Conservation (phyloP, 2,113 vertebrate species). For the Numenius arquata region DNA sequence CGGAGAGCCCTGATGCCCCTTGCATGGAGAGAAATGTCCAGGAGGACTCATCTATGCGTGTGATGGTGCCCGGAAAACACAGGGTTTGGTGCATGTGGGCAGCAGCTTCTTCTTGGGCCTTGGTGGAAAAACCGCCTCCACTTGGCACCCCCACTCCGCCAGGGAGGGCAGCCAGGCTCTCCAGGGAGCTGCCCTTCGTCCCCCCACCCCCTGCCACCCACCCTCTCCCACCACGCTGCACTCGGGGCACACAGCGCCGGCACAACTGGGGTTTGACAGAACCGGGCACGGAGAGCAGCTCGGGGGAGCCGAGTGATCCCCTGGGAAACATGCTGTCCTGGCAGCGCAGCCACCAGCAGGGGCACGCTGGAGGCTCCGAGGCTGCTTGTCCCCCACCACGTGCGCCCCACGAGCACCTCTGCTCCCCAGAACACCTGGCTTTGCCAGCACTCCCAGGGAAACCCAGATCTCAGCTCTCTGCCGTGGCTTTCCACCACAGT, state of each 20-base stretch:
- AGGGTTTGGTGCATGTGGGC: not conserved
- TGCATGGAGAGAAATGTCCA: rapidly evolving
- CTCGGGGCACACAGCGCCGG: rapidly evolving
- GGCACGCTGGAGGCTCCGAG: rapidly evolving
- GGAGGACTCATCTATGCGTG: rapidly evolving
- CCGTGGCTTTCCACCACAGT: not conserved
- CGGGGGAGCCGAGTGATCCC: not conserved
- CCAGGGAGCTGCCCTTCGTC: not conserved
- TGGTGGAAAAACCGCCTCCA: not conserved
- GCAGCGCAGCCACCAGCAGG: rapidly evolving
- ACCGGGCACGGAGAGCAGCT: not conserved
- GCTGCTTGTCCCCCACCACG: not conserved
- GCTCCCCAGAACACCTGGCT: not conserved
- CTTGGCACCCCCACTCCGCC: not conserved
- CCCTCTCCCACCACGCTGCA: rapidly evolving
- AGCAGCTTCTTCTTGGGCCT: not conserved
- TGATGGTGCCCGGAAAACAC: rapidly evolving
- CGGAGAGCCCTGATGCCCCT: not conserved
- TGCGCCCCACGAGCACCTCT: rapidly evolving
- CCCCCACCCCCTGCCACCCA: rapidly evolving
- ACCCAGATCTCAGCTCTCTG: not conserved
- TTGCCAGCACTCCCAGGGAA: rapidly evolving
- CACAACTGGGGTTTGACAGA: not conserved
- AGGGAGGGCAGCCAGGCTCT: not conserved
- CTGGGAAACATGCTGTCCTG: rapidly evolving